These are phyloP conservation scores for Microctenopoma steveboyesi DNA, from an alignment of 2,797 vertebrate species.

Conservation along the genomic window DNA sequence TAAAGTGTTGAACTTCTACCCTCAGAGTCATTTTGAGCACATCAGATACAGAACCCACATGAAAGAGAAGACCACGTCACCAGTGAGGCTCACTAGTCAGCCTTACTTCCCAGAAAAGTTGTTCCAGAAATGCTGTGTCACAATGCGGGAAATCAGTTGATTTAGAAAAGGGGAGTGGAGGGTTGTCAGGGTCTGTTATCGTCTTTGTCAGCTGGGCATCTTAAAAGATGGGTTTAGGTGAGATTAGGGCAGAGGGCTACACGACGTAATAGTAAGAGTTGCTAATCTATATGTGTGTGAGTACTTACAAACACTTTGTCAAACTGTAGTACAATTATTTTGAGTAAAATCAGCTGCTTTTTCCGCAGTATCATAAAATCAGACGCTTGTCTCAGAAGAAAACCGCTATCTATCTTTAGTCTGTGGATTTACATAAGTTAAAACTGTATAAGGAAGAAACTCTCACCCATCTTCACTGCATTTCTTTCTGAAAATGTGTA, in stretches of 20 bases:
- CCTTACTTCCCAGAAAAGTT: constrained; percentile 73
- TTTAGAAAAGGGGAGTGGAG: constrained; percentile 13
- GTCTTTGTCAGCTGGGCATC: constrained; percentile 3
- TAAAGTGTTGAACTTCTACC: constrained; percentile 49
- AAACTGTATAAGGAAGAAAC: neutral
- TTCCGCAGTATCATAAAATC: neutral
- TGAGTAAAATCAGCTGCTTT: neutral
- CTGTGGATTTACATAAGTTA: neutral
- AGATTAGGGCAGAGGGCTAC: neutral
- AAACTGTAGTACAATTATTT: neutral
- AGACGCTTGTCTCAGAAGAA: neutral
- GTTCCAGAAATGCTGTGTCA: constrained; percentile 72
- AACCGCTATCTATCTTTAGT: neutral
- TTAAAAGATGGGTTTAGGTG: neutral
- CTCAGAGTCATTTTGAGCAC: constrained; percentile 52
- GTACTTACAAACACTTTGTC: neutral
- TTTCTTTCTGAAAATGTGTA: constrained; percentile 2
- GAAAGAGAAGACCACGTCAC: constrained; percentile 66
- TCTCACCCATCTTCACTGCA: neutral
- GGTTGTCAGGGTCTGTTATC: constrained; percentile 27
- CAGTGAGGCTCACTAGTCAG: constrained; percentile 50
- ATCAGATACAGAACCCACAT: constrained; percentile 71
- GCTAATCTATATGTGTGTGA: neutral
- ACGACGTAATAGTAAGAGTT: neutral
- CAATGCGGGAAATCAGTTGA: constrained; percentile 55